Evolutionary conservation across 2,113 vertebrate species (phyloP), one percentile per base, ranked within the genome.

Genomic region (Plecotus auritus): DNA sequence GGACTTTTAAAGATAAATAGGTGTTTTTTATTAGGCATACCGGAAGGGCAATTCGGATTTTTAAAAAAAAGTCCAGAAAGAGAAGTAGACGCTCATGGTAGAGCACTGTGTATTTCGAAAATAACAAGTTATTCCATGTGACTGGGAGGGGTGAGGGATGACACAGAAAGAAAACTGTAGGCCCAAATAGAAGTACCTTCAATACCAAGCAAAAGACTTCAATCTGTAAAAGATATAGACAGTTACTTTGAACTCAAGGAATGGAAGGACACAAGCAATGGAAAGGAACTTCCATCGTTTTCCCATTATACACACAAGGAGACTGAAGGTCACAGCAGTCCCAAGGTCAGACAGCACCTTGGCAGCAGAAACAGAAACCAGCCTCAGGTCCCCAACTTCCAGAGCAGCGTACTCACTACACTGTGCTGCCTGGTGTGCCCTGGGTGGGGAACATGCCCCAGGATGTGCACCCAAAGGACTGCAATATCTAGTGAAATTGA

Each of bases 121-220:
- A 49, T 49, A 49, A 49, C 47, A 49, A 49, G 47, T 49, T 49
- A 11, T 13, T 85, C 59, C 9, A 32, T 18, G 12, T 42, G 20
- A 42, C 8, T 64, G 3, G 26, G 40, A 85, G 23, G n/a, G 45
- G 16, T 11, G 14, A 32, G 23, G 9, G 30, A 59, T 37, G 40
- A 32, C n/a, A 83, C 40, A 76, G 56, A 61, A 88, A 84, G 40
- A 49, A 51, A 42, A 76, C 67, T 77, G 32, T 64, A 67, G 40
- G 56, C 30, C 26, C 9, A 40, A 35, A 23, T 37, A 64, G 72
- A 93, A 85, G 35, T 64, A 16, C 47, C 64, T 80, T 80, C 37
- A 86, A 67, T 40, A 13, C 9, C 35, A 54, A 18, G 2, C 51
- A 70, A 49, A 85, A 59, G 10, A 59, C 32, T 32, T 93, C 54